Conservation (phyloP, 2,797 vertebrate genomes). For the Poeciliopsis infans region DNA sequence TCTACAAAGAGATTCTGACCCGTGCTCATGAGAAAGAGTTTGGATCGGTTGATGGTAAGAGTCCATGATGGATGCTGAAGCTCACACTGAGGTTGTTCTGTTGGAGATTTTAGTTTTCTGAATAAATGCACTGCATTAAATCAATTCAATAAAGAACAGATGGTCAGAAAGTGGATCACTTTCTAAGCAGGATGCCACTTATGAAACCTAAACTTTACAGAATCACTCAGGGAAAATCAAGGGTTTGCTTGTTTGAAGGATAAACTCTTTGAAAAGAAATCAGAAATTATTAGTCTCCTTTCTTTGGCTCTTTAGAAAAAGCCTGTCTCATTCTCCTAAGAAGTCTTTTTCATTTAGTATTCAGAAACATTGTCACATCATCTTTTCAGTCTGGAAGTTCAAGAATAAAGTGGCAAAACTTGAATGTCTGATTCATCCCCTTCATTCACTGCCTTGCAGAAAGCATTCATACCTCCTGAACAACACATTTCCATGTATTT, state of each 20-base stretch:
- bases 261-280: conserved; percentile 28
- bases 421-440: background rate
- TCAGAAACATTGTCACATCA: background rate
- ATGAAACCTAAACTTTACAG: conserved; percentile 31
- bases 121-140: background rate
- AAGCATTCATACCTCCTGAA: background rate
- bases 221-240: conserved; percentile 50
- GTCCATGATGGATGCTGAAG: background rate
- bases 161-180: conserved; percentile 61
- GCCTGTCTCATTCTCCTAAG: conserved; percentile 6
- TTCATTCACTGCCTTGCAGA: background rate
- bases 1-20: conserved; percentile 99
- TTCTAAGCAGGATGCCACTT: conserved; percentile 50
- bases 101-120: conserved; percentile 6
- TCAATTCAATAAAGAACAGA: conserved; percentile 42
- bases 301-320: conserved; percentile 11
- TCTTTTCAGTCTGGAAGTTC: background rate
- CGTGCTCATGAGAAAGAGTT: conserved; percentile 98
- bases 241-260: conserved; percentile 38
- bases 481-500: background rate
- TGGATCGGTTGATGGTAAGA: conserved; percentile 96
- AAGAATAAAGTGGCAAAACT: background rate
- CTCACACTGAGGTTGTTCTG: background rate
- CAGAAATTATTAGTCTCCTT: background rate
- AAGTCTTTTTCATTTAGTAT: background rate